phyloP scores from a whole-genome alignment of 2,797 vertebrate genomes.

The Pseudomugil gertrudae region DNA sequence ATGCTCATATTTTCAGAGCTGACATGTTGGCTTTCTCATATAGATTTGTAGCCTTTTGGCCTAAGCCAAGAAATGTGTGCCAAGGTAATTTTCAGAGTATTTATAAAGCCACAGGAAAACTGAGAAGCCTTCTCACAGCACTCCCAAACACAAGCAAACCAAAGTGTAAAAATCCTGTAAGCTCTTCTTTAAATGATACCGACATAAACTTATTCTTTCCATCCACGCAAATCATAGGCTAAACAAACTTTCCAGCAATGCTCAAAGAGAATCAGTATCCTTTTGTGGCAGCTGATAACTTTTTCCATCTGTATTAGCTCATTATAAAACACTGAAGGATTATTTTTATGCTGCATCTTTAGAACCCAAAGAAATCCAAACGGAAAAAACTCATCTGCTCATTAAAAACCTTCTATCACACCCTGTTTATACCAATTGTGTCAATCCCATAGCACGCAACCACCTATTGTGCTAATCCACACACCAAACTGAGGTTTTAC shows the following conservation, averaged over 20 bases:
- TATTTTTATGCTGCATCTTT: conserved; percentile 22
- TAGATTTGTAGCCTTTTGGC: conserved; percentile 5
- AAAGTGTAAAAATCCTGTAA: conserved; percentile 2
- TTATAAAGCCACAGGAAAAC: conserved; percentile 13
- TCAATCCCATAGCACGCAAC: conserved; percentile 31
- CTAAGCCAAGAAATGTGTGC: conserved; percentile 10
- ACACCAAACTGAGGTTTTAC: conserved; percentile 19
- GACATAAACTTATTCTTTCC: conserved; percentile 17
- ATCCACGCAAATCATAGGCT: conserved; percentile 24
- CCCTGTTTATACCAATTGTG: conserved; percentile 23
- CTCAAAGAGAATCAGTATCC: conserved; percentile 7
- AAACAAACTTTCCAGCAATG: conserved; percentile 32
- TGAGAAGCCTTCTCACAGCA: not conserved
- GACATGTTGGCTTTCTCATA: conserved; percentile 5
- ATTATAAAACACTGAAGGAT: conserved; percentile 6
- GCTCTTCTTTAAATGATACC: conserved; percentile 19
- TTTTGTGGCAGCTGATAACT: conserved; percentile 9
- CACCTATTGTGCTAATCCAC: conserved; percentile 39
- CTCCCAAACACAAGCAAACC: not conserved
- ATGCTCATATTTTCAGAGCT: conserved; percentile 3
- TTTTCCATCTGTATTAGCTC: not conserved
- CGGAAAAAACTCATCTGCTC: conserved; percentile 6
- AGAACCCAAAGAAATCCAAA: conserved; percentile 20
- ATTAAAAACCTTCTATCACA: conserved; percentile 22
- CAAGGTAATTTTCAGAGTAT: not conserved